Evolutionary conservation across 2,113 vertebrate species (phyloP).

Genomic region (Phodopus roborovskii): DNA sequence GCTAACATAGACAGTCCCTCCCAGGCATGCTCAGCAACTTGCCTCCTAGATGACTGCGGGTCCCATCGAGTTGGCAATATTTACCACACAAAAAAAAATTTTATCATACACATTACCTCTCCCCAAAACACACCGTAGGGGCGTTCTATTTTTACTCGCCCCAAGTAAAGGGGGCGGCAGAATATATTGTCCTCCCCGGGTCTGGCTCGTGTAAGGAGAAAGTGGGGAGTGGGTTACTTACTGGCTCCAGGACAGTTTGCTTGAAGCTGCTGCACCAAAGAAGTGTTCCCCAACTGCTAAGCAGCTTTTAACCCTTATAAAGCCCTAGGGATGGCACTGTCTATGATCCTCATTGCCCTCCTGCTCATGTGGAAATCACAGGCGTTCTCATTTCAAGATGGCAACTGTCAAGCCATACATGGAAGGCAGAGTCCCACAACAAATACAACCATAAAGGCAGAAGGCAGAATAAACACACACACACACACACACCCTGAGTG

Average conservation of each 20-base stretch:
- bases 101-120: not conserved
- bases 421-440: not conserved
- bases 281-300: not conserved
- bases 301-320: not conserved
- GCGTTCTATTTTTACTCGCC: not conserved
- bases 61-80: not conserved
- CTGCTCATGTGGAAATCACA: not conserved
- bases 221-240: not conserved
- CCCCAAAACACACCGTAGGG: not conserved
- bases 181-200: too few relatives aligned
- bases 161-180: not conserved
- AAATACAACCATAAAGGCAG: not conserved
- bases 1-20: not conserved
- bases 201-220: not conserved
- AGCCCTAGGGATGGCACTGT: not conserved
- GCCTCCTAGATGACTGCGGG: not conserved
- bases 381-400: not conserved
- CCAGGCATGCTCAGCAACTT: not conserved
- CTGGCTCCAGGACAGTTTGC: not conserved
- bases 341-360: not conserved
- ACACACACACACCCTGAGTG: not conserved
- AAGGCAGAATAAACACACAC: not conserved
- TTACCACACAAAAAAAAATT: not conserved
- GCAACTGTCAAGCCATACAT: not conserved
- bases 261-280: not conserved